Conservation (phyloP, 1,140 invertebrate genomes). For the Scylla paramamosain region DNA sequence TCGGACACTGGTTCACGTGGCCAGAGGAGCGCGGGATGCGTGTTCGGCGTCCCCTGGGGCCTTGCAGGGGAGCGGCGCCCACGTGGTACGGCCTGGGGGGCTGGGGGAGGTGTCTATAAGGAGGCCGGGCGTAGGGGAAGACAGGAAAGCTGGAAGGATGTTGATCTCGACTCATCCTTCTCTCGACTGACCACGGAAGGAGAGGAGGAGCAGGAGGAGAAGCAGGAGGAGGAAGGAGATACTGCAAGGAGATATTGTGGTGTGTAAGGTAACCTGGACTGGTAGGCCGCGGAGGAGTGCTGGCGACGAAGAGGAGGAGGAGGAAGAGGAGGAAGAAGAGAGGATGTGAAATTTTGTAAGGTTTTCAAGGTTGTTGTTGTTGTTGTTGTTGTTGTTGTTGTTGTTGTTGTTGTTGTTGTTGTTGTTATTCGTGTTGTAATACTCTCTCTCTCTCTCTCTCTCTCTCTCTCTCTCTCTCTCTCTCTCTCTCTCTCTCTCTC, state of each 20-base stretch:
- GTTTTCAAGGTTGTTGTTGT: too few relatives aligned
- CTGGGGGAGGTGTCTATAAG: not conserved
- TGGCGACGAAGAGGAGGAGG: not conserved
- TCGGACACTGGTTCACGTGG: not conserved
- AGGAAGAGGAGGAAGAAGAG: not conserved
- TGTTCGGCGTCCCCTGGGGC: too few relatives aligned
- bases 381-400: too few relatives aligned
- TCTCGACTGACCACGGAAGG: not conserved
- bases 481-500: constrained; percentile 53
- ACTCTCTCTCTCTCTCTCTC: constrained; percentile 19
- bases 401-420: too few relatives aligned
- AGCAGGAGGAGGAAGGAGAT: not conserved
- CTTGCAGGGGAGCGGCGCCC: too few relatives aligned
- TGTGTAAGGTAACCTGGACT: not conserved
- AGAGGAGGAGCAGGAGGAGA: not conserved
- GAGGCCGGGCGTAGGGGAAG: not conserved
- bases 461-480: constrained; percentile 48
- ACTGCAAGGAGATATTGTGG: not conserved
- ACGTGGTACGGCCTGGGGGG: too few relatives aligned
- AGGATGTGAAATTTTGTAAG: not conserved
- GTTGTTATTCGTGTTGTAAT: too few relatives aligned
- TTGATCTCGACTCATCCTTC: not conserved
- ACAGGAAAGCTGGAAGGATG: not conserved
- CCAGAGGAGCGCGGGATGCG: too few relatives aligned
- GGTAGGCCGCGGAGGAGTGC: not conserved